Evolutionary conservation across 2,888 invertebrate genomes (phyloP), one percentile per base, ranked within the genome.

Genomic region (Liodrosophila aerea): DNA sequence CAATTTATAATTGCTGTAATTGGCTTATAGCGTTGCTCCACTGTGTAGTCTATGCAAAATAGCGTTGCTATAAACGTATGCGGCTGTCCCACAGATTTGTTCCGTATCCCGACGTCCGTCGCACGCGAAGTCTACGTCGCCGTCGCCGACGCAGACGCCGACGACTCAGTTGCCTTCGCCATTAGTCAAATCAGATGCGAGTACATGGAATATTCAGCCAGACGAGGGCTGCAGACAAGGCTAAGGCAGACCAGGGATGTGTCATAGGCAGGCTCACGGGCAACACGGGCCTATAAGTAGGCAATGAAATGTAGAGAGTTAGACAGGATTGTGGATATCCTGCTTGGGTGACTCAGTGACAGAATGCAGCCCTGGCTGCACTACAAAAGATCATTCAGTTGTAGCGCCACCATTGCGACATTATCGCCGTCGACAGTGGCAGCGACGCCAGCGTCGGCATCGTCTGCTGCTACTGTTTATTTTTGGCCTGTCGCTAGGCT

Each of bases 401-500:
- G 64, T 39, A 78, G 75, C 83, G 75, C 75, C 85, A 80, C 60
- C 68, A 58, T 72, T 73, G 76, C 73, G 70, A 73, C 73, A 74
- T 62, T 64, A 72, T 62, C 60, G 51, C 40, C 60, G 11, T 29
- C 22, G 36, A 7, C 51, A 11, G 31, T 54, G 15, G 29, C 43
- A 7, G 16, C 54, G 33, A 13, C 66, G 31, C 15, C 13, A 30
- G 8, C 64, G 57, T 18, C 11, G 53, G 68, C 70, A 40, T 50
- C 60, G 80, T 74, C 85, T 82, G 66, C 71, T 74, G 76, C 68
- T 64, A 45, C 49, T 54, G 46, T 54, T 68, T 76, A 76, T 76
- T 77, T 74, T 77, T 58, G 84, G 80, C 51, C 63, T 64, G 84
- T 73, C 81, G 64, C 69, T 76, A 69, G 62, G 73, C 86, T 82